Percentiles rank a stretch among this genome's conserved stretches.
Evolutionary conservation across 1,140 invertebrate genomes (phyloP).

Genomic region (Drosophila cardini): DNA sequence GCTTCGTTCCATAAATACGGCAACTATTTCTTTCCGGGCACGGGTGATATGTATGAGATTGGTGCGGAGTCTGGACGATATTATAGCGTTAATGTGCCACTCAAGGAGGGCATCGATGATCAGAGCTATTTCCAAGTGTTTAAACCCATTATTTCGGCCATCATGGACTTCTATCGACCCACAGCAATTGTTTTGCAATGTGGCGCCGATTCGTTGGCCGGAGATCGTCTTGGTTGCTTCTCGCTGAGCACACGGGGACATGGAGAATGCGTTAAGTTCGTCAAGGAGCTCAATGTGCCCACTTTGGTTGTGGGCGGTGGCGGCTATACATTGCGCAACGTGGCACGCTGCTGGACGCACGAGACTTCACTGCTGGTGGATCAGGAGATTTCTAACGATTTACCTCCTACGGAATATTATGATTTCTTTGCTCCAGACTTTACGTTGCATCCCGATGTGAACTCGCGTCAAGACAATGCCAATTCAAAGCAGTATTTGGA

Average conservation of each 20-base stretch:
- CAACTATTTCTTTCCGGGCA: slow-evolving; percentile 99
- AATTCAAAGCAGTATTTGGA: slow-evolving; percentile 97
- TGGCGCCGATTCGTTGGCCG: slow-evolving; percentile 98
- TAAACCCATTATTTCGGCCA: slow-evolving; percentile 96
- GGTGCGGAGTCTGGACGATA: slow-evolving; percentile 96
- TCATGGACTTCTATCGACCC: slow-evolving; percentile 98
- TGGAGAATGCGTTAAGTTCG: slow-evolving; percentile 98
- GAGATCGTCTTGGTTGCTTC: slow-evolving; percentile 92
- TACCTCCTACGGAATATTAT: slow-evolving; percentile 97
- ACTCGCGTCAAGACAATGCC: slow-evolving; percentile 92
- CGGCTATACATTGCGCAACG: slow-evolving; percentile 97
- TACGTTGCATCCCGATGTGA: slow-evolving; percentile 95
- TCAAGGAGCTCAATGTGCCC: slow-evolving; percentile 97
- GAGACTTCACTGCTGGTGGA: slow-evolving; percentile 98
- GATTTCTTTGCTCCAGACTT: slow-evolving; percentile 99
- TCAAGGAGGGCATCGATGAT: slow-evolving; percentile 99
- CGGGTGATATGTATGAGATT: slow-evolving; percentile 99
- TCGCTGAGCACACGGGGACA: slow-evolving; percentile 89
- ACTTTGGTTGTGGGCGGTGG: slow-evolving; percentile 95
- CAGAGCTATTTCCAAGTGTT: slow-evolving; percentile 96
- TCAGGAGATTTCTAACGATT: slow-evolving; percentile 95
- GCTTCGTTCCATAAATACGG: slow-evolving; percentile 99
- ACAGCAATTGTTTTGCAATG: slow-evolving; percentile 99
- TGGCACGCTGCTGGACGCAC: slow-evolving; percentile 99
- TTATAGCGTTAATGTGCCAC: slow-evolving; percentile 98